These are phyloP conservation scores for Thumatha senex DNA, from an alignment of 2,888 invertebrate species.

Conservation along the genomic window DNA sequence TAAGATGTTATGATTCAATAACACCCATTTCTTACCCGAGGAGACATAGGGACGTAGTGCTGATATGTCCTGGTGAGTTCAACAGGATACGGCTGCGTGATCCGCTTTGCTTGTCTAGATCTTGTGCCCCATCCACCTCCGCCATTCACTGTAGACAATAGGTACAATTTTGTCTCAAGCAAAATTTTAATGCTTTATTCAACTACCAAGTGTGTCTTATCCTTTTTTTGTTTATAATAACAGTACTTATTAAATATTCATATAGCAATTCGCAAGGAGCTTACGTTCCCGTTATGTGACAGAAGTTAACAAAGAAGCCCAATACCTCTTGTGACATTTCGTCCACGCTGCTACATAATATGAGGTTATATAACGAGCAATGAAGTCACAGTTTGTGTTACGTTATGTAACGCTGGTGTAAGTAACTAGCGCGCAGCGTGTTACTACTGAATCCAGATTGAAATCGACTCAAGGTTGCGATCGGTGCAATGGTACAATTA, in stretches of 20 bases:
- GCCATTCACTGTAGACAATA: constrained; percentile 27
- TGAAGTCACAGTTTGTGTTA: constrained; percentile 61
- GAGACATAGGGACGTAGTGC: constrained; percentile 23
- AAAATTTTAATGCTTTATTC: neutral
- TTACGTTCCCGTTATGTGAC: constrained; percentile 19
- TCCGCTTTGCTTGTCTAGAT: constrained; percentile 9
- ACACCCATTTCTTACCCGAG: constrained; percentile 30
- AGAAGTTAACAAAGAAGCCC: constrained; percentile 46
- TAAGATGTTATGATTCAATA: constrained; percentile 13
- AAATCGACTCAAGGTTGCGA: constrained; percentile 41
- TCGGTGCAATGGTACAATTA: constrained; percentile 29
- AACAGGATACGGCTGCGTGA: neutral
- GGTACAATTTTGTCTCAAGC: neutral
- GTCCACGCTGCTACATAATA: constrained; percentile 59
- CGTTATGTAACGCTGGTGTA: constrained; percentile 55
- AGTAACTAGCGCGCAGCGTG: constrained; percentile 50
- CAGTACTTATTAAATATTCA: neutral
- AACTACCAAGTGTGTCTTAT: neutral
- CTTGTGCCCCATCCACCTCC: constrained; percentile 4
- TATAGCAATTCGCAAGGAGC: constrained; percentile 4
- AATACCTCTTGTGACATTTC: constrained; percentile 59
- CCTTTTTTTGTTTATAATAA: no score
- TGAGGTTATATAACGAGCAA: constrained; percentile 57
- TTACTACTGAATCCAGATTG: constrained; percentile 25
- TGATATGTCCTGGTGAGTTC: constrained; percentile 3